Base-by-base conservation (phyloP, 2,888 invertebrate genomes). In the Heliconius charithonia region DNA sequence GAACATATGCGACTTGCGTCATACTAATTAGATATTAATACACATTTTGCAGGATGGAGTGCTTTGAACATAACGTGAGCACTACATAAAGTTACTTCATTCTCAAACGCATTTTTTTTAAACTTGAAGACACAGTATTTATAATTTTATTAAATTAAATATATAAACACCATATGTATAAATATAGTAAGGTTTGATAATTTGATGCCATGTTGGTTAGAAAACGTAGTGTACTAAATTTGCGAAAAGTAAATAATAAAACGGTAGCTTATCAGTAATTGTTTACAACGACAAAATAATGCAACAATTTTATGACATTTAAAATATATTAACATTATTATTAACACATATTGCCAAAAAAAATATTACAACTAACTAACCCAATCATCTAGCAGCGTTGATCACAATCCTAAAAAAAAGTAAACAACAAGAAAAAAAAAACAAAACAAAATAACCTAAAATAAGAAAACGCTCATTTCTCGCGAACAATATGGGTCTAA, bases 401-500 rank as follows among this genome's bases (percentile, higher is more conserved):
- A 72, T 59, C n/a, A 56, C 32, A 77, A 27, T 37, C 4, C 0
- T n/a, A 51, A 25, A 59, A 51, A 22, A 62, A 67, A 71, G 6
- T 72, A 32, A 70, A 32, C 12, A 56, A 22, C 37, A 37, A 63
- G 6, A 62, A 2, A 69, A 41, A 45, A 41, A 63, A 16, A 25
- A 59, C 22, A 66, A 22, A 41, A 37, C 37, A 37, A 10, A 37
- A 10, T 25, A 22, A 13, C 37, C 32, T 37, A 22, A 12, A n/a
- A 67, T 16, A 41, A 25, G 41, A 37, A 67, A 41, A 37, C 37
- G 16, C 16, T 37, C 9, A 63, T n/a, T 59, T n/a, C 59, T 63
- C 19, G 51, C 67, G 19, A 45, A 62, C 59, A 74, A 51, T 56
- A 73, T 73, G 65, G 41, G 32, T 65, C 56, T 56, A 70, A 66